Evolutionary conservation across 2,888 invertebrate genomes (phyloP).

Genomic region (Pseudococcus viburni): DNA sequence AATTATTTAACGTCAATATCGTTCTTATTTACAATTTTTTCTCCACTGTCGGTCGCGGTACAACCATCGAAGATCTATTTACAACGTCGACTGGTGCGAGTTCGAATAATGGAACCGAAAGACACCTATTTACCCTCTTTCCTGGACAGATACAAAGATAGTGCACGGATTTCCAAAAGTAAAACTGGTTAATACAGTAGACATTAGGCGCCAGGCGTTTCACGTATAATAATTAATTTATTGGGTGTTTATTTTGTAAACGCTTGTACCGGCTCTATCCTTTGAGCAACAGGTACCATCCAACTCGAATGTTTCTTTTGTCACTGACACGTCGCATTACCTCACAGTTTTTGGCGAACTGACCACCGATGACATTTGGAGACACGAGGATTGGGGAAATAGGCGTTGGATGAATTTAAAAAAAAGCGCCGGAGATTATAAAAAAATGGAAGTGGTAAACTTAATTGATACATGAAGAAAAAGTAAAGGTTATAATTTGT

Average conservation of each 20-base stretch:
- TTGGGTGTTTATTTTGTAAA: slow-evolving; percentile 42
- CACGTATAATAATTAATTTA: slow-evolving; percentile 57
- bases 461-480: slow-evolving; percentile 55
- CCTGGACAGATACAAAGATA: slow-evolving; percentile 19
- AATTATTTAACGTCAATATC: slow-evolving; percentile 28
- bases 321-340: not conserved
- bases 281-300: slow-evolving; percentile 9
- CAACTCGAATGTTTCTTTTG: not conserved
- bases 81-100: not conserved
- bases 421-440: not conserved
- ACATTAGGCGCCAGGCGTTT: slow-evolving; percentile 60
- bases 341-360: not conserved
- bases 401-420: too few relatives aligned
- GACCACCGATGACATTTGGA: too few relatives aligned
- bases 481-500: slow-evolving; percentile 59
- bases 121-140: slow-evolving; percentile 38
- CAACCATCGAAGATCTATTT: slow-evolving; percentile 9
- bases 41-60: not conserved
- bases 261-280: slow-evolving; percentile 18
- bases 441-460: slow-evolving; percentile 29
- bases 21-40: slow-evolving; percentile 25
- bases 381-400: too few relatives aligned
- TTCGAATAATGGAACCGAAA: slow-evolving; percentile 8
- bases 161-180: slow-evolving; percentile 53
- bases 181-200: slow-evolving; percentile 49